These are phyloP conservation scores for Antrozous pallidus DNA, from an alignment of 2,797 vertebrate genomes.

Conservation along the genomic window DNA sequence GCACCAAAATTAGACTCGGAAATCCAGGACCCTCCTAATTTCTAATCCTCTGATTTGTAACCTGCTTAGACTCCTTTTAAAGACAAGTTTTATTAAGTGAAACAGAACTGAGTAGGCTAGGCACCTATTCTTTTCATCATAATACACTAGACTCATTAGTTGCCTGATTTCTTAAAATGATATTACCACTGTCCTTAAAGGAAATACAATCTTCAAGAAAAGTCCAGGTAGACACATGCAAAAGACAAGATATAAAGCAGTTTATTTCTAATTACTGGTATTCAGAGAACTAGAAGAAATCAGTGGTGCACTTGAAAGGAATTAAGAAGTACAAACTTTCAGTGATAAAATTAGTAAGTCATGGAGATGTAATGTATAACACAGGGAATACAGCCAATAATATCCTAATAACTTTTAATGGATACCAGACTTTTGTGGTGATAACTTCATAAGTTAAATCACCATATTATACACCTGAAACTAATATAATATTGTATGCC, in stretches of 20 bases:
- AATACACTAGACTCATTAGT: not conserved
- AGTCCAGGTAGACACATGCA: not conserved
- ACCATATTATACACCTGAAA: not conserved
- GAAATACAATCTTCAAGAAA: not conserved
- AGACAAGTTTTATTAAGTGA: not conserved
- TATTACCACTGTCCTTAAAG: not conserved
- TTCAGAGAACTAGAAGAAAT: constrained; percentile 9
- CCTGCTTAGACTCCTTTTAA: not conserved
- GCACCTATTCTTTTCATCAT: not conserved
- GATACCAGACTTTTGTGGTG: not conserved
- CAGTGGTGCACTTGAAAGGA: not conserved
- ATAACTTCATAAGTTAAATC: not conserved
- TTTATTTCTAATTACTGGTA: not conserved
- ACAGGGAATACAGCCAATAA: not conserved
- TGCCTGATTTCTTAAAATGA: not conserved
- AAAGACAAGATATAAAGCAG: not conserved
- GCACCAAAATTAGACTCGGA: not conserved
- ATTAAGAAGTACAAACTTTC: not conserved
- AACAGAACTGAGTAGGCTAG: not conserved
- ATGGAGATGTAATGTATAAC: not conserved
- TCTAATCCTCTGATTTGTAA: not conserved
- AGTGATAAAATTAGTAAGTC: not conserved
- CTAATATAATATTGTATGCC: not conserved
- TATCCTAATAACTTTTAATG: not conserved
- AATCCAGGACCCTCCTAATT: not conserved